Percentiles rank a stretch among this genome's conserved stretches.
phyloP scores from a whole-genome alignment of 2,113 vertebrate species.

The Cyanoliseus patagonus region DNA sequence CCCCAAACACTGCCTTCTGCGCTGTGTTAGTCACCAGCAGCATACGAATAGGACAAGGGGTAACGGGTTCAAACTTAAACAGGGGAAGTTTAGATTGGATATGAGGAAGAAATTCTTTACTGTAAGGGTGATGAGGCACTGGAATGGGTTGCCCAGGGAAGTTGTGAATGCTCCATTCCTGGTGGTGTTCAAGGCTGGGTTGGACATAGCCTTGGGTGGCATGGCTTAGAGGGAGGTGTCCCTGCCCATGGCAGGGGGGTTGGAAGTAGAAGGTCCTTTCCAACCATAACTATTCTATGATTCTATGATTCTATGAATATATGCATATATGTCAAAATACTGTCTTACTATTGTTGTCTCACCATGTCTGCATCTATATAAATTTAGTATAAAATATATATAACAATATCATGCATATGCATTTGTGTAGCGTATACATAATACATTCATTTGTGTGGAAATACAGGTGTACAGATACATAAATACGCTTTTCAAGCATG shows the following conservation, averaged over 20 bases:
- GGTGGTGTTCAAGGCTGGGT: too few species aligned
- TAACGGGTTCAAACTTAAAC: too few species aligned
- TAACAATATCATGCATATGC: not conserved
- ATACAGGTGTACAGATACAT: not conserved
- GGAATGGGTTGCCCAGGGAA: too few species aligned
- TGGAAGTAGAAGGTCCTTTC: too few species aligned
- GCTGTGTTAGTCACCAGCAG: not conserved
- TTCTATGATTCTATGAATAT: not conserved
- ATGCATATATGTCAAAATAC: not conserved
- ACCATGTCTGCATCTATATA: not conserved
- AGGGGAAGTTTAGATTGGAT: too few species aligned
- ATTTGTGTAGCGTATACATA: not conserved
- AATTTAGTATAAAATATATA: not conserved
- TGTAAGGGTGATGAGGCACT: too few species aligned
- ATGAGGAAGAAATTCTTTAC: too few species aligned
- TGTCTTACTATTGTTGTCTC: not conserved
- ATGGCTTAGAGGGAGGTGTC: too few species aligned
- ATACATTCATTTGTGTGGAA: constrained; percentile 9
- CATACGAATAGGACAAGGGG: not conserved
- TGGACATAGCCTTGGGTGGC: too few species aligned
- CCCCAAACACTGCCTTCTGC: not conserved
- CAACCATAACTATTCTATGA: too few species aligned
- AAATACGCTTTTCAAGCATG: not conserved
- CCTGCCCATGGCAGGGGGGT: too few species aligned
- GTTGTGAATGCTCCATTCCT: too few species aligned